Base-by-base conservation (phyloP, 2,113 vertebrate species). In the Arvicanthis niloticus region DNA sequence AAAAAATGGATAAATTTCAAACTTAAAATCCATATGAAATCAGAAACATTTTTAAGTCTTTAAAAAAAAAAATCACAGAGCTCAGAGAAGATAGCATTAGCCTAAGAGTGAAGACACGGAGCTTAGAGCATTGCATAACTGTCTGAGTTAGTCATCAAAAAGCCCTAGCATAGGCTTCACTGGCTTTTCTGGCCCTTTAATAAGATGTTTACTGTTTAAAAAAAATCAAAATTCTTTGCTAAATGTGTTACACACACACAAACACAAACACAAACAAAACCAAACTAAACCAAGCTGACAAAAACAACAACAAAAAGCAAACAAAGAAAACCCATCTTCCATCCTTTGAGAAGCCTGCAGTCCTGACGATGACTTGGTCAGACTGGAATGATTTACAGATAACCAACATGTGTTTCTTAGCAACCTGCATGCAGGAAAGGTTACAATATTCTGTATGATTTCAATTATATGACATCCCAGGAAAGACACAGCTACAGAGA, bases 291-390 rank as follows among this genome's bases (percentile, higher is more conserved):
- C 37, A 62, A 42, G 80, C n/a, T 40, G 56, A 81, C 34, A 88
- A 1, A 85, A 40, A 9, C 22, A 80, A 60, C n/a, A 29, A 1
- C 19, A 11, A 22, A 88, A 53, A 56, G 8, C 17, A 88, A 88
- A 29, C 16, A 4, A 40, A 16, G 17, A 56, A 56, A 29, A 24
- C 45, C 8, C 31, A 62, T 7, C 88, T 82, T 75, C 87, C 37
- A 65, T 93, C 94, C 82, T 77, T 68, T 91, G 73, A 94, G 77
- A 97, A 93, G 62, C 80, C 93, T 87, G 13, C 87, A 91, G 94
- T 89, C 45, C 87, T 95, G 53, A 85, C n/a, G 58, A 45, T 89
- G 81, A 94, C 13, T 21, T 40, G 60, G 53, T 86, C 40, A 51
- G 87, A 86, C 45, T 86, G 86, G 89, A 93, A 56, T 86, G 58